Base-by-base conservation (phyloP, 2,113 vertebrate species). In the Paradisaea rubra region DNA sequence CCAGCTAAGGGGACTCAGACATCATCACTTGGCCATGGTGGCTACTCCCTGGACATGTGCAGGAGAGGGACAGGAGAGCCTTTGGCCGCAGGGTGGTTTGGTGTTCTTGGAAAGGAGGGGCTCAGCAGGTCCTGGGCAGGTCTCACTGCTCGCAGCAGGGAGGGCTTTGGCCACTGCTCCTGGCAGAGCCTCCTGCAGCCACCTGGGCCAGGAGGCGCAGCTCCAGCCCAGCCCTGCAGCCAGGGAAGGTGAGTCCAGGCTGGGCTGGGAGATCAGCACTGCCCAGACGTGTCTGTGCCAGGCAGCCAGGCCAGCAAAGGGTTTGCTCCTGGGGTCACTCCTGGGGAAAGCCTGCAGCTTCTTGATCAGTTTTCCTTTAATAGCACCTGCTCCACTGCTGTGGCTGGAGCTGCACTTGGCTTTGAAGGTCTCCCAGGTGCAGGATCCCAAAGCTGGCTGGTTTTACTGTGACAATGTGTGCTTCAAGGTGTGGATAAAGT, bases 11-110 rank as follows among this genome's bases (percentile, higher is more conserved):
- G 27, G 27, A 15, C 64, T 52, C 24, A 9, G 12, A 41, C 23
- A 3, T 52, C 66, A 71, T 11, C 23, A 7, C 31, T 30, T 69
- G 37, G 41, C 15, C 73, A 22, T 25, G 0, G 0, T 0, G 2
- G 31, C 42, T 59, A 14, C 52, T 59, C 21, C 21, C 18, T 31
- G 42, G 42, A 28, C 6, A 5, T 5, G 35, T 3, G 2, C 52
- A 28, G 18, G 49, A 54, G 41, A 53, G 1, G 4, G 37, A 19
- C 30, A 52, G 50, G 47, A 87, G 19, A 60, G 19, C 9, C 25
- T 60, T 52, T 71, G 65, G 20, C 11, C 42, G 37, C 23, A 15
- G 27, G 19, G 15, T 24, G 7, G 20, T 31, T 72, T 47, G 9
- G 35, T 70, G 25, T n/a, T 10, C 31, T 33, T 52, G 74, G 57